Evolutionary conservation across 1,140 invertebrate species (phyloP).

Genomic region (Laupala kohalensis): DNA sequence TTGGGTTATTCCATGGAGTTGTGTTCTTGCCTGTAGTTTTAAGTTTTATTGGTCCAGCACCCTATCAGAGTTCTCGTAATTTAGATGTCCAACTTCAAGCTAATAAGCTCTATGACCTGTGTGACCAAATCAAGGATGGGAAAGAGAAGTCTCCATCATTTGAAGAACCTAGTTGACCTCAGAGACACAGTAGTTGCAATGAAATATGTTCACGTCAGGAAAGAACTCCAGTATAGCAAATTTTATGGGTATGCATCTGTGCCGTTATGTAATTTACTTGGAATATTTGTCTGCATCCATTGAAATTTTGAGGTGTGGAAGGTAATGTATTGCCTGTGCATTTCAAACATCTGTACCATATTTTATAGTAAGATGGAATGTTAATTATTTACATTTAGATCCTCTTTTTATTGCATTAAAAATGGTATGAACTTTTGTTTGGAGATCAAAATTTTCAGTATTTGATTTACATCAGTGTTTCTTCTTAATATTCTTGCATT

Average conservation of each 20-base stretch:
- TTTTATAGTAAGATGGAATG: no score
- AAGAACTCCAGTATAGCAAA: background rate
- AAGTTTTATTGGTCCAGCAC: slow-evolving; percentile 51
- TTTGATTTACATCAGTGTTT: no score
- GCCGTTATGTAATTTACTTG: background rate
- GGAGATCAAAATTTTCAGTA: no score
- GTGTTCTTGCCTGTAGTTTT: slow-evolving; percentile 60
- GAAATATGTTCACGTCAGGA: background rate
- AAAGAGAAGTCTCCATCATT: background rate
- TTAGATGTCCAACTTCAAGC: background rate
- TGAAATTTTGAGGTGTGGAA: no score
- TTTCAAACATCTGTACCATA: no score
- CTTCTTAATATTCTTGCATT: no score
- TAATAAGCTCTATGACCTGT: background rate
- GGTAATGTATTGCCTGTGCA: no score
- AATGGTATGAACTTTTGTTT: no score
- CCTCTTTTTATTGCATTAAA: no score
- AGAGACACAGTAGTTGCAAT: background rate
- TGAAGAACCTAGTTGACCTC: background rate
- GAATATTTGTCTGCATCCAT: no score
- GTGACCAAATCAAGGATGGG: background rate
- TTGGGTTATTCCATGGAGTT: slow-evolving; percentile 63
- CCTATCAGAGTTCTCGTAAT: slow-evolving; percentile 25
- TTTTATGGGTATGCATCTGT: background rate
- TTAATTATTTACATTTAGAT: no score